A percentile compares a stretch with the other conserved stretches of the same genome.
Conservation (phyloP, 2,797 vertebrate genomes). For the Gymnothorax reevesii region DNA sequence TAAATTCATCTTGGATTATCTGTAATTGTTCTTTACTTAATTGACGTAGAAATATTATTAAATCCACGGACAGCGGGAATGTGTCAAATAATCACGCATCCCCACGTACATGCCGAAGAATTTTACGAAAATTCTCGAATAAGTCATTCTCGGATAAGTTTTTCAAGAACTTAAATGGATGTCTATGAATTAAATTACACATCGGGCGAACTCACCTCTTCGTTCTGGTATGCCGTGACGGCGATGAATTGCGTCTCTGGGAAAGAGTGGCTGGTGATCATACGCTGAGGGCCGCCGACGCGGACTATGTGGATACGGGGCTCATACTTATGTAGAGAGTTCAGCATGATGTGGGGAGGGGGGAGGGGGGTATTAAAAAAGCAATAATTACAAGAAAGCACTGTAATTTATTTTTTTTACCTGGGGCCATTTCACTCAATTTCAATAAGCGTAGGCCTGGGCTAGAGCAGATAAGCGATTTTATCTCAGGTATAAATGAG, state of each 20-base stretch:
- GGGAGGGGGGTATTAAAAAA: neutral
- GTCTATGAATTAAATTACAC: neutral
- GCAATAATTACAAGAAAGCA: neutral
- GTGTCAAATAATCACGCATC: neutral
- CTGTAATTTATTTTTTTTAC: neutral
- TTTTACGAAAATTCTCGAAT: neutral
- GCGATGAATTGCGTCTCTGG: constrained; percentile 83
- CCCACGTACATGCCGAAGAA: neutral
- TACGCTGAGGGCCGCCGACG: constrained; percentile 76
- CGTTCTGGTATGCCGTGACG: constrained; percentile 80
- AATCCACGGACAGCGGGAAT: neutral
- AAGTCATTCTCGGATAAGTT: neutral
- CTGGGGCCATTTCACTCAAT: neutral
- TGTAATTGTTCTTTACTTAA: neutral
- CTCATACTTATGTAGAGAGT: constrained; percentile 83
- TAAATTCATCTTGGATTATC: neutral
- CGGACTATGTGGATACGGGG: constrained; percentile 81
- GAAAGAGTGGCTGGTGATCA: constrained; percentile 81
- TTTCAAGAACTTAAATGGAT: neutral
- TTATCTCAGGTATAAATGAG: neutral
- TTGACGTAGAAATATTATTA: neutral
- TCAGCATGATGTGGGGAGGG: constrained; percentile 76
- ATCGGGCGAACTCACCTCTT: constrained; percentile 67
- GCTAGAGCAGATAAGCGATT: neutral
- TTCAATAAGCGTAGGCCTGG: neutral